Conservation (phyloP, 2,113 vertebrate species). For the Ictalurus furcatus region DNA sequence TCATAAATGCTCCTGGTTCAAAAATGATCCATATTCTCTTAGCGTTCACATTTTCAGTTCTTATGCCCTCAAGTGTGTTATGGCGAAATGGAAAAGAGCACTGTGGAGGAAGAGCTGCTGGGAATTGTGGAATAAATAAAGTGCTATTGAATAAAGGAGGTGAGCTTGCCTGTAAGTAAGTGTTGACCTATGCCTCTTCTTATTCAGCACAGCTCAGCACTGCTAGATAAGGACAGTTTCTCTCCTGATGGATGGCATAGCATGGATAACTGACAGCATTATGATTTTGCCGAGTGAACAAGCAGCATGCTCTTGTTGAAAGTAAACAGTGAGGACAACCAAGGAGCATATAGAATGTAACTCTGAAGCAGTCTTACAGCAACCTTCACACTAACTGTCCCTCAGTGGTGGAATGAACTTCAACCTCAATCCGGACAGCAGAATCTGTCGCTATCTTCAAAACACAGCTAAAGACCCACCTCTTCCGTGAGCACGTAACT, state of each 20-base stretch:
- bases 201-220: constrained; percentile 24
- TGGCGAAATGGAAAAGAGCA: neutral
- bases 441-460: too few species aligned
- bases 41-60: constrained; percentile 13
- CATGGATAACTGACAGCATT: constrained; percentile 31
- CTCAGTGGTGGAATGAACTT: too few species aligned
- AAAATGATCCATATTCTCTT: constrained; percentile 1
- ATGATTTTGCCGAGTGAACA: constrained; percentile 13
- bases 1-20: neutral
- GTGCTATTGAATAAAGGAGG: constrained; percentile 13
- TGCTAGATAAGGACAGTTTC: neutral
- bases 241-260: constrained; percentile 34
- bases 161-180: constrained; percentile 25
- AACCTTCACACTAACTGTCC: too few species aligned
- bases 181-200: constrained; percentile 26
- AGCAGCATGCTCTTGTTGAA: constrained; percentile 9
- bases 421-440: too few species aligned
- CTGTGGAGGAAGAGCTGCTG: neutral
- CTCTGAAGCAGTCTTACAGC: neutral
- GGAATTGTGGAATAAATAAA: constrained; percentile 11
- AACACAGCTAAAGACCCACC: too few species aligned
- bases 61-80: neutral
- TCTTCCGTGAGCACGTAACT: too few species aligned
- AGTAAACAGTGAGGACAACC: neutral
- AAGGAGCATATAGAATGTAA: neutral